A percentile compares a stretch with the other conserved stretches of the same genome.
These are phyloP conservation scores for Nudaria mundana DNA, from an alignment of 2,888 invertebrate genomes.

Conservation along the genomic window DNA sequence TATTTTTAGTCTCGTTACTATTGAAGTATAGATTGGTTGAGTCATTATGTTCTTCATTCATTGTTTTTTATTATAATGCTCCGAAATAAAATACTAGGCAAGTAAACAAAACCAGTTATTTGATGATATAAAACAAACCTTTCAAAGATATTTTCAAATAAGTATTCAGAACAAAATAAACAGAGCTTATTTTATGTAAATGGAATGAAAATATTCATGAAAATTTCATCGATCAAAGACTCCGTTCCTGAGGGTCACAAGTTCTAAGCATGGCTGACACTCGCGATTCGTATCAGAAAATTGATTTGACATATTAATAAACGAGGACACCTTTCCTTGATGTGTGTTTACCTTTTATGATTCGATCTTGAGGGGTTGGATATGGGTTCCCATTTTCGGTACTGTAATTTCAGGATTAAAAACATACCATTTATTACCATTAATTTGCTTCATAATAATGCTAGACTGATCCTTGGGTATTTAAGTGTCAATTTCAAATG, in stretches of 20 bases:
- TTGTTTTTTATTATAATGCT: neutral
- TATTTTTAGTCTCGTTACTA: too few relatives aligned
- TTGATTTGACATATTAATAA: constrained; percentile 20
- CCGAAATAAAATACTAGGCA: neutral
- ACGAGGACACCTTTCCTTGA: constrained; percentile 1
- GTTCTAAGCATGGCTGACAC: constrained; percentile 16
- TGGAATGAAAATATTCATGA: constrained; percentile 48
- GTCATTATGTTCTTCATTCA: neutral
- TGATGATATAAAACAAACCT: neutral
- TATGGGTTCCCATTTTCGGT: neutral
- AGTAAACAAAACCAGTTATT: neutral
- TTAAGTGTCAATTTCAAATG: too few relatives aligned
- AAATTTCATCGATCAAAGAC: constrained; percentile 33
- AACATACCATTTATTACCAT: neutral
- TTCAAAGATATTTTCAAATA: constrained; percentile 25
- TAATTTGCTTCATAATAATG: constrained; percentile 3
- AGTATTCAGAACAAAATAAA: constrained; percentile 21
- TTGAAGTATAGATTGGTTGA: too few relatives aligned
- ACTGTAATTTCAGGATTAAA: neutral
- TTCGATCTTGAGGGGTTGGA: neutral
- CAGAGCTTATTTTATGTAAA: constrained; percentile 38
- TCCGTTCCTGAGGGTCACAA: constrained; percentile 14
- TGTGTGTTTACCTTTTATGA: constrained; percentile 7
- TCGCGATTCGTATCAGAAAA: constrained; percentile 8
- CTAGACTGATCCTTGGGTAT: too few relatives aligned